Percentiles rank a stretch among this genome's conserved stretches.
These are phyloP conservation scores for Mobula birostris DNA, from an alignment of 2,113 vertebrate species.

Conservation along the genomic window DNA sequence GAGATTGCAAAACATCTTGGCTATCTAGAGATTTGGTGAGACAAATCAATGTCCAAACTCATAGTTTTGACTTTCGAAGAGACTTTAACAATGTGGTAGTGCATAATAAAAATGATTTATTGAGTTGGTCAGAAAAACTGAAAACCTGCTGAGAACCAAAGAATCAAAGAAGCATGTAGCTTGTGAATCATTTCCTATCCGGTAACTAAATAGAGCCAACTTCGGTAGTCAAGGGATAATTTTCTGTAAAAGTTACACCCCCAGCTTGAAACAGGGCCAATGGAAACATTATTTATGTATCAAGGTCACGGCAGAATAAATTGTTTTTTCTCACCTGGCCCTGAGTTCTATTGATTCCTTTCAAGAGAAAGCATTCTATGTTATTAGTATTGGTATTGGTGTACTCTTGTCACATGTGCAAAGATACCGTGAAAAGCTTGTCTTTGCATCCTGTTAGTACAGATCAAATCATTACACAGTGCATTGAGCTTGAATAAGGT, in stretches of 20 bases:
- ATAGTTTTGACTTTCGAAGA: not conserved
- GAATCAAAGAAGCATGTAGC: not conserved
- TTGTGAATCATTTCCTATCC: not conserved
- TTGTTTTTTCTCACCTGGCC: not conserved
- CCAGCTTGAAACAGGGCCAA: not conserved
- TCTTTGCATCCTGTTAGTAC: no score
- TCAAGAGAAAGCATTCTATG: not conserved
- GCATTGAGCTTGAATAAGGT: no score
- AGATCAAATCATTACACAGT: no score
- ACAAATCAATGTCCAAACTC: not conserved
- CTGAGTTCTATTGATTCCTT: not conserved
- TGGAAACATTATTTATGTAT: not conserved
- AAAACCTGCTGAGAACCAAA: not conserved
- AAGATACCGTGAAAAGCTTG: no score
- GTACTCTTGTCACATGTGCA: no score
- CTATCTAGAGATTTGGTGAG: not conserved
- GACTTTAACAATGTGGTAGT: not conserved
- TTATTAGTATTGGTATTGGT: no score
- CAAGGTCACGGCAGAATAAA: not conserved
- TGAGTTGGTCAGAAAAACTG: not conserved
- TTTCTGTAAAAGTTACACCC: not conserved
- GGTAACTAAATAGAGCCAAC: not conserved
- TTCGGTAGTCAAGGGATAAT: not conserved
- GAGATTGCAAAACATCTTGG: not conserved
- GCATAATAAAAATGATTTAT: not conserved